Percentiles rank a stretch among this genome's conserved stretches.
Conservation (phyloP, 2,113 vertebrate species). For the Calidris pygmaea region DNA sequence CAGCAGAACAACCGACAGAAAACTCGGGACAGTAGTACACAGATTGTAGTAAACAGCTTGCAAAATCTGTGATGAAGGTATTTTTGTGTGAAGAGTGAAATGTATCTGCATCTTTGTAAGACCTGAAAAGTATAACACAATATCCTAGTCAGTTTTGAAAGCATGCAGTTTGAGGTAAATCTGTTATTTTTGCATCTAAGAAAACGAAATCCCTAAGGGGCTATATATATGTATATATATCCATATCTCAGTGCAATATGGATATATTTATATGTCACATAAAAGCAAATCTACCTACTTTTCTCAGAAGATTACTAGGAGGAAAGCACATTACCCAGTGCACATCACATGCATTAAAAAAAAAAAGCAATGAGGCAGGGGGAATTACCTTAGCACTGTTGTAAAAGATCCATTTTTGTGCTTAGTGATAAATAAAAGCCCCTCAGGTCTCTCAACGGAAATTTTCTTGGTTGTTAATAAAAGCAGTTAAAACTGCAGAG, state of each 20-base stretch:
- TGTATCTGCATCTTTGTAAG: slow-evolving; percentile 59
- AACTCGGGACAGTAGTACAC: slow-evolving; percentile 58
- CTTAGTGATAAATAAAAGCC: slow-evolving; percentile 55
- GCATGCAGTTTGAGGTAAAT: slow-evolving; percentile 72
- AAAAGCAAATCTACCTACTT: slow-evolving; percentile 64
- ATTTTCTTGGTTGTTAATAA: slow-evolving; percentile 30
- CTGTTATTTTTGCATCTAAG: slow-evolving; percentile 54
- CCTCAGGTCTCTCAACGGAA: slow-evolving; percentile 44
- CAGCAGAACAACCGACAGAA: slow-evolving; percentile 67
- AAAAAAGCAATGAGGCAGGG: not conserved
- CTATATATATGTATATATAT: not conserved
- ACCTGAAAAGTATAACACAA: slow-evolving; percentile 62
- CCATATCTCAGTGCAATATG: slow-evolving; percentile 21
- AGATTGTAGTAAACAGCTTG: slow-evolving; percentile 53
- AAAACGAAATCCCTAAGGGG: slow-evolving; percentile 51
- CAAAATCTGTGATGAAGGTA: slow-evolving; percentile 53
- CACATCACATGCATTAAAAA: slow-evolving; percentile 54
- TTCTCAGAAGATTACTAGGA: slow-evolving; percentile 47
- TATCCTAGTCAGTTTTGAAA: slow-evolving; percentile 57
- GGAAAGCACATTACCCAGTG: slow-evolving; percentile 27
- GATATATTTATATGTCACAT: slow-evolving; percentile 36
- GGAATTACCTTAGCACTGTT: not conserved
- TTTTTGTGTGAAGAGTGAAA: slow-evolving; percentile 58
- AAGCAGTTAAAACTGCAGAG: slow-evolving; percentile 32
- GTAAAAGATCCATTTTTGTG: slow-evolving; percentile 24